Conservation (phyloP, 2,888 invertebrate species). For the Tetragonisca angustula region DNA sequence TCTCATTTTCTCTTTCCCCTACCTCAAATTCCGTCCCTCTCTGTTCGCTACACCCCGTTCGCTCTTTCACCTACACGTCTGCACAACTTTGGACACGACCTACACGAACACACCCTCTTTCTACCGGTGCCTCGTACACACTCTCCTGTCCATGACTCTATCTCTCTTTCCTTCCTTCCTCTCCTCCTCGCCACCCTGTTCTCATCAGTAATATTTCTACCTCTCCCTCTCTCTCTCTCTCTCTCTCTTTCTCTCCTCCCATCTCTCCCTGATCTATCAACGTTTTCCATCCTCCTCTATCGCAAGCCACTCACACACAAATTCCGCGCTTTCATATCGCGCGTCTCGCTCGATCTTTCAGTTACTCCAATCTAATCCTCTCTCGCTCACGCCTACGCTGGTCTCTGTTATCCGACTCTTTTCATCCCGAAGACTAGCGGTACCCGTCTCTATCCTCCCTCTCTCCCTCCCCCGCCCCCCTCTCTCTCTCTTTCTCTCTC, state of each 20-base stretch:
- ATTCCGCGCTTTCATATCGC: conserved; percentile 10
- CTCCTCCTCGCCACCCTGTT: conserved; percentile 26
- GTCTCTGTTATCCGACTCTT: neutral
- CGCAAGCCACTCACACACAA: conserved; percentile 29
- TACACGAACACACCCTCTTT: conserved; percentile 39
- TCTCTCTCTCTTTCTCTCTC: conserved; percentile 20
- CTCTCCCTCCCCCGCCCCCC: neutral
- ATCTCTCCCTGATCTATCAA: neutral
- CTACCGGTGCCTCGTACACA: neutral
- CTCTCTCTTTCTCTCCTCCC: conserved; percentile 16
- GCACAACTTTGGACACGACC: conserved; percentile 36
- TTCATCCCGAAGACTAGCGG: neutral
- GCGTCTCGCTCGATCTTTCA: conserved; percentile 35
- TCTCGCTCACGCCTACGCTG: conserved; percentile 13
- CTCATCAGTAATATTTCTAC: conserved; percentile 47
- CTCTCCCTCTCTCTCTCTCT: conserved; percentile 22
- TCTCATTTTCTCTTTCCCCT: conserved; percentile 29
- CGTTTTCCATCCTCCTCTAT: neutral
- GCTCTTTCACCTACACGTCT: conserved; percentile 35
- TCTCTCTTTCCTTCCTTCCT: conserved; percentile 4
- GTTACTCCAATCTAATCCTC: conserved; percentile 3
- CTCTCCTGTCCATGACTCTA: neutral
- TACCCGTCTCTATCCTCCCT: neutral
- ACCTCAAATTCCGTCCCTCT: neutral
- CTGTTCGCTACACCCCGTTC: conserved; percentile 6